These are phyloP conservation scores for Channa striata DNA, from an alignment of 2,797 vertebrate species.

Conservation along the genomic window DNA sequence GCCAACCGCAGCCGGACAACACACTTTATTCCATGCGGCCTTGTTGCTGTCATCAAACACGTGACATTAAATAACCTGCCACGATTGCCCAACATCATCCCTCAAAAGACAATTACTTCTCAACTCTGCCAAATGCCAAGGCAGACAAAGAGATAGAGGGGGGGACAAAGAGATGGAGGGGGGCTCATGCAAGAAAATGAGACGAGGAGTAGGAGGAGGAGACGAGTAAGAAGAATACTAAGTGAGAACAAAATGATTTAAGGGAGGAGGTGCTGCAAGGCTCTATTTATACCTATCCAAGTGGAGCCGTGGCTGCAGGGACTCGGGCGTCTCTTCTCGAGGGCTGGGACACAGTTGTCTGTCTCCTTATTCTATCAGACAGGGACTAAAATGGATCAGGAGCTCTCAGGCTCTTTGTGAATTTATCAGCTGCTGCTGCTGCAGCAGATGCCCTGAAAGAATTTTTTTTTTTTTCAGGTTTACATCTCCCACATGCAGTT, in stretches of 20 bases:
- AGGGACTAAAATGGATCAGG: slow-evolving; percentile 47
- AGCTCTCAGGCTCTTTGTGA: slow-evolving; percentile 48
- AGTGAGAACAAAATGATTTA: slow-evolving; percentile 54
- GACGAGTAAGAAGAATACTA: slow-evolving; percentile 59
- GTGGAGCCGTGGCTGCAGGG: slow-evolving; percentile 35
- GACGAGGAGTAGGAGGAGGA: slow-evolving; percentile 19
- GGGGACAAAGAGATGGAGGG: slow-evolving; percentile 30
- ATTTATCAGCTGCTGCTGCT: slow-evolving; percentile 33
- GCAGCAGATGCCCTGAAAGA: slow-evolving; percentile 43
- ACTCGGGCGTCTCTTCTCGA: slow-evolving; percentile 34
- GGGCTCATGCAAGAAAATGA: slow-evolving; percentile 41
- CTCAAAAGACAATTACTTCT: slow-evolving; percentile 56
- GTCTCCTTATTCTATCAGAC: slow-evolving; percentile 53
- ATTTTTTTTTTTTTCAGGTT: slow-evolving; percentile 7
- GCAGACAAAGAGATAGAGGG: slow-evolving; percentile 30
- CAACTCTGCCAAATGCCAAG: slow-evolving; percentile 35
- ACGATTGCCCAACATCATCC: slow-evolving; percentile 45
- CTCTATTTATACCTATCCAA: slow-evolving; percentile 67
- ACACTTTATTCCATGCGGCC: slow-evolving; percentile 14
- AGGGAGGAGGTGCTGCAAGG: slow-evolving; percentile 48
- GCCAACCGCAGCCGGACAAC: slow-evolving; percentile 12
- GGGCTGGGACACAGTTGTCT: slow-evolving; percentile 52
- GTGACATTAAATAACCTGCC: slow-evolving; percentile 51
- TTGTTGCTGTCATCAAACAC: slow-evolving; percentile 37
- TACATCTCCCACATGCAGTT: slow-evolving; percentile 30